Base-by-base conservation (phyloP, 1,140 invertebrate genomes). In the Euschistus heros region DNA sequence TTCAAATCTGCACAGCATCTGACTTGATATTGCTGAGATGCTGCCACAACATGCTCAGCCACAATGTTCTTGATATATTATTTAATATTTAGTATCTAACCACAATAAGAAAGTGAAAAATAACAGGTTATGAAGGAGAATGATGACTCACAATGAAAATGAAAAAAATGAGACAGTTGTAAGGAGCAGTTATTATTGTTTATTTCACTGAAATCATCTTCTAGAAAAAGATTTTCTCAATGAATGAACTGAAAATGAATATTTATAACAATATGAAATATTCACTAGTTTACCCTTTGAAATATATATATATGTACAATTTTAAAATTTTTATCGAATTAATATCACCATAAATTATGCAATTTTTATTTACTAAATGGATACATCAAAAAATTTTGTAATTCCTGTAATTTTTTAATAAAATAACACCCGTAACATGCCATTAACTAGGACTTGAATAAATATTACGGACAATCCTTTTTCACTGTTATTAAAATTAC, bases 131-230 rank as follows among this genome's bases (percentile, higher is more conserved):
- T 10, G 13, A 10, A 13, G 8, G 27, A 30, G 27, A 30, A 4
- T 30, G 27, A 30, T 30, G 2, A 47, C n/a, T 4, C 1, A 22
- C 2, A 13, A 18, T 50, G 20, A 17, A 22, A 47, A 57, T 22
- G 4, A 57, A 57, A 17, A 57, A 22, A 57, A 57, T 57, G 4
- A 61, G 5, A 42, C 15, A 37, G 59, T 26, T 4, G 30, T 61
- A 61, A 20, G 33, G 30, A 37, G 59, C 37, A 37, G 30, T 61
- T n/a, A 20, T 61, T 47, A 20, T 64, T 54, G n/a, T 63, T 64
- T 64, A 64, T 64, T 64, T 64, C 63, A 64, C 63, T 54, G 63
- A 64, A 64, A 64, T 52, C 15, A 64, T 64, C 50, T 64, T 52
- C 27, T 64, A 64, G 26, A 17, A 15, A n/a, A 64, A 52, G 63